Evolutionary conservation across 2,888 invertebrate species (phyloP).

Genomic region (Agonopterix subpropinquella): DNA sequence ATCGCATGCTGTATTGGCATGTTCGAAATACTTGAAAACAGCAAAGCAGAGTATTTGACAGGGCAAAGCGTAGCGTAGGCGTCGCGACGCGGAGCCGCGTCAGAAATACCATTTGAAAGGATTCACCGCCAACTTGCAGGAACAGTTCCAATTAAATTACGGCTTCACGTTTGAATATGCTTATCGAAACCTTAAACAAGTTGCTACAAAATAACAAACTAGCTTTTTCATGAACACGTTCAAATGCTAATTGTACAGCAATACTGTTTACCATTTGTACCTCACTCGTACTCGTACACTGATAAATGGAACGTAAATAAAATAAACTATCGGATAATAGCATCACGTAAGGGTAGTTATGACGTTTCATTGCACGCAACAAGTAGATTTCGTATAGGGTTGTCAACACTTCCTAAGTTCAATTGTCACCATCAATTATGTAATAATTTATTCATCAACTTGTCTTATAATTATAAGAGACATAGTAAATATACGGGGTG

Average conservation of each 20-base stretch:
- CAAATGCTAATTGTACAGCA: no score
- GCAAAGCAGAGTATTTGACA: constrained; percentile 7
- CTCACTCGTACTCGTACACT: neutral
- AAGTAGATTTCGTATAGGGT: constrained; percentile 34
- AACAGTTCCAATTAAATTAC: constrained; percentile 21
- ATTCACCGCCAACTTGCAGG: constrained; percentile 22
- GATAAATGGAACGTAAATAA: constrained; percentile 36
- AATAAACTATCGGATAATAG: constrained; percentile 44
- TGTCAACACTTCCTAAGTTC: neutral
- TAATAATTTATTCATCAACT: no score
- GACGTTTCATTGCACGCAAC: constrained; percentile 60
- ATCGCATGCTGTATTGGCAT: neutral
- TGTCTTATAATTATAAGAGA: no score
- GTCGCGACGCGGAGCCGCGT: constrained; percentile 6
- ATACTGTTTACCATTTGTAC: no score
- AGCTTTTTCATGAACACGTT: no score
- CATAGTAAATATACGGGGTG: no score
- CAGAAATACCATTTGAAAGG: constrained; percentile 26
- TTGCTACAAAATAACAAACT: constrained; percentile 8
- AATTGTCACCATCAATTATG: no score
- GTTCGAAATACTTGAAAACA: neutral
- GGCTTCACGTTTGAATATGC: constrained; percentile 14
- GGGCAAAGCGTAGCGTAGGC: neutral
- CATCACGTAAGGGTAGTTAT: constrained; percentile 61
- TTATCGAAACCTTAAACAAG: constrained; percentile 11